These are phyloP conservation scores for Aphaenogaster floridana DNA, from an alignment of 1,140 invertebrate species.

Conservation along the genomic window DNA sequence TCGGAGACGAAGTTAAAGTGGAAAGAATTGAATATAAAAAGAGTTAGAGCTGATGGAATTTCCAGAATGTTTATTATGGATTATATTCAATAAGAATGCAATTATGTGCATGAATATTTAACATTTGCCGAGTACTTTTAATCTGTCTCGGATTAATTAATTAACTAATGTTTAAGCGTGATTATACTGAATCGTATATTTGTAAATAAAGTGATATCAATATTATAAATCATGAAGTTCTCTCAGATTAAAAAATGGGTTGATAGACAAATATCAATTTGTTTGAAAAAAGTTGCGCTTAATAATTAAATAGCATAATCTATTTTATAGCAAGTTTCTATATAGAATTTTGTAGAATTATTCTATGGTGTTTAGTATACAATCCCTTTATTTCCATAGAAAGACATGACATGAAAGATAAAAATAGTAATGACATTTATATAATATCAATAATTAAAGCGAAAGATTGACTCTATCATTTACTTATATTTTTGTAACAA, in stretches of 20 bases:
- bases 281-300: background rate
- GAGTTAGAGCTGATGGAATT: conserved; percentile 86
- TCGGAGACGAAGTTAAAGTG: conserved; percentile 99
- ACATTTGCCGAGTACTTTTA: background rate
- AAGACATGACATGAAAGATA: background rate
- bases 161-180: conserved; percentile 49
- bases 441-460: conserved; percentile 26
- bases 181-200: conserved; percentile 55
- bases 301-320: background rate
- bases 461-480: conserved; percentile 25
- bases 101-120: background rate
- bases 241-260: conserved; percentile 25
- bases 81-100: conserved; percentile 16
- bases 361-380: background rate
- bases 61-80: conserved; percentile 4
- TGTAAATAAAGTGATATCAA: conserved; percentile 71
- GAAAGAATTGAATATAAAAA: conserved; percentile 99
- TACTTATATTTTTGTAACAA: conserved; percentile 47
- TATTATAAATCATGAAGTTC: conserved; percentile 34
- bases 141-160: conserved; percentile 35
- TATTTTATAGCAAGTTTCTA: background rate
- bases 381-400: conserved; percentile 18
- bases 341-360: background rate
- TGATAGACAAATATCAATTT: conserved; percentile 35
- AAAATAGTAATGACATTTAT: background rate